Conservation (phyloP, 2,888 invertebrate species). For the Ectemnius cavifrons region DNA sequence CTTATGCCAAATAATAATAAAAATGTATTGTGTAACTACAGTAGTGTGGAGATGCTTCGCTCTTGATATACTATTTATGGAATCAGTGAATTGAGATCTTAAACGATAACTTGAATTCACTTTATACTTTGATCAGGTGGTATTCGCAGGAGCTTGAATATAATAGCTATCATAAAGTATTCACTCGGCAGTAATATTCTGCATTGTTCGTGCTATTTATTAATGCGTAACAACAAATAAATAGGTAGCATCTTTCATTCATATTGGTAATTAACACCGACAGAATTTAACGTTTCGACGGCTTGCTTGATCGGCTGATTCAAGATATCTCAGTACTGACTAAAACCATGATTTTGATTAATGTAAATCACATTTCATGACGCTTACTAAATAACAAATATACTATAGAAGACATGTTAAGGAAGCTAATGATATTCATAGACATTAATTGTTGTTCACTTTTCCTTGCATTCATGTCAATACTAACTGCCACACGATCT, state of each 20-base stretch:
- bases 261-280: slow-evolving; percentile 74
- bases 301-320: slow-evolving; percentile 51
- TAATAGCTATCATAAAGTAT: slow-evolving; percentile 74
- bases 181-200: slow-evolving; percentile 70
- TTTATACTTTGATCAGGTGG: slow-evolving; percentile 49
- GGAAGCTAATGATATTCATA: slow-evolving; percentile 69
- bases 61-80: no score
- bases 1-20: slow-evolving; percentile 68
- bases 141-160: slow-evolving; percentile 71
- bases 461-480: slow-evolving; percentile 31
- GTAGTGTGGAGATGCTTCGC: slow-evolving; percentile 67
- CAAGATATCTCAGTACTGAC: slow-evolving; percentile 33
- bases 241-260: slow-evolving; percentile 75
- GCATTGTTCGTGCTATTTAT: slow-evolving; percentile 68
- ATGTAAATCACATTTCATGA: slow-evolving; percentile 64
- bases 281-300: slow-evolving; percentile 64
- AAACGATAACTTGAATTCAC: no score
- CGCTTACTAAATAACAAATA: slow-evolving; percentile 70
- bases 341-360: slow-evolving; percentile 51
- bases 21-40: slow-evolving; percentile 66
- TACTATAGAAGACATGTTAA: slow-evolving; percentile 71
- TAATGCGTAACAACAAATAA: slow-evolving; percentile 76
- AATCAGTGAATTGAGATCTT: no score
- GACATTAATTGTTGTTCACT: slow-evolving; percentile 58
- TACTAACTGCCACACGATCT: slow-evolving; percentile 45